Evolutionary conservation across 2,797 vertebrate species (phyloP), one percentile per base, ranked within the genome.

Genomic region (Apogon hyalosoma): DNA sequence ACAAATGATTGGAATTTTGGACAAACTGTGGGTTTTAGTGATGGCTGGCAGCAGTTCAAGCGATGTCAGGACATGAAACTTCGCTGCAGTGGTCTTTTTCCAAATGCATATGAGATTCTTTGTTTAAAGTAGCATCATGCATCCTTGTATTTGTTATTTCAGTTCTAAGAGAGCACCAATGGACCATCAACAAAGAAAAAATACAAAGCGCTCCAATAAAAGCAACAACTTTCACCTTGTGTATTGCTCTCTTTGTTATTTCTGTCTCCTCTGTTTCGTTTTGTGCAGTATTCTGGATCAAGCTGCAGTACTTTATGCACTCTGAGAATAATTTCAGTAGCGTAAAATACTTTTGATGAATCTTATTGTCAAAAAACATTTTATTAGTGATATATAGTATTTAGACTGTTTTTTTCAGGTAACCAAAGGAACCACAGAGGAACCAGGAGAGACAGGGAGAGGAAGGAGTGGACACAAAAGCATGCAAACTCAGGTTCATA

Each of bases 201-300:
- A 49, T 48, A 74, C 40, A 77, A 63, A 58, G 46, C 45, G 54
- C 50, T 54, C 21, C 52, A 75, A 41, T 57, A 16, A 69, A 84
- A 78, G 12, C 57, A 76, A 73, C 47, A 61, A 19, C n/a, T 46
- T 61, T 21, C 67, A 51, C 53, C 41, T 72, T 41, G 11, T 62
- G 12, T 15, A 6, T 54, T 53, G 31, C 7, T 47, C 14, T 21
- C 53, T 41, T 36, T 73, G 42, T 58, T 45, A 6, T 46, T 62
- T 75, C 76, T 69, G 77, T 85, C 84, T 80, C 87, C 79, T 83
- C 82, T 69, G 82, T 68, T 86, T 80, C 59, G 15, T 38, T 63
- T 41, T 49, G 45, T 69, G 77, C 36, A 19, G 39, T 24, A 65
- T 56, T 73, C 70, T 75, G 53, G 67, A 61, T 79, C 56, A 55